Conservation (phyloP, 2,797 vertebrate genomes). For the Halcyon smyrnensis region DNA sequence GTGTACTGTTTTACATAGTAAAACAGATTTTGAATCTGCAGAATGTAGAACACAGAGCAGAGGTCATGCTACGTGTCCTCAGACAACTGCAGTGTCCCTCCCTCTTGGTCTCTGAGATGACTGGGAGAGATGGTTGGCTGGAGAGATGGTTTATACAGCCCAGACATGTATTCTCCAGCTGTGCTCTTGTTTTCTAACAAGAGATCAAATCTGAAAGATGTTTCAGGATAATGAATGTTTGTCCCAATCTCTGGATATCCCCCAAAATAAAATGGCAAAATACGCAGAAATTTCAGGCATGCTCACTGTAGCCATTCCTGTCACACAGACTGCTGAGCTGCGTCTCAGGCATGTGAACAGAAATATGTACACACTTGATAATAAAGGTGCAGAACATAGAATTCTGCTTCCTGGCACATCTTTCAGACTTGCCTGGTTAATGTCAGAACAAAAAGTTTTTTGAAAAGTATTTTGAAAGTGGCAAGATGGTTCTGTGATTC, state of each 20-base stretch:
- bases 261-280: neutral
- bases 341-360: neutral
- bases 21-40: neutral
- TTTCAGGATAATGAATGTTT: neutral
- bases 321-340: neutral
- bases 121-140: neutral
- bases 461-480: neutral
- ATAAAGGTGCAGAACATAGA: neutral
- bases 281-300: neutral
- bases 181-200: neutral
- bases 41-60: neutral
- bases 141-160: neutral
- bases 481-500: neutral
- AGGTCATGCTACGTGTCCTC: neutral
- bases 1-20: neutral
- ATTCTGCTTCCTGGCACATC: neutral
- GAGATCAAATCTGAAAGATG: neutral
- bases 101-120: neutral
- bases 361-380: neutral
- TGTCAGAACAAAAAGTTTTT: neutral
- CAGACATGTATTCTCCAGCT: neutral
- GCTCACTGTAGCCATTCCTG: neutral
- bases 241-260: neutral
- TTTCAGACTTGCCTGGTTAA: neutral
- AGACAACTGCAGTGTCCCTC: neutral